These are phyloP conservation scores for Parascotia fuliginaria DNA, from an alignment of 2,888 invertebrate species.

Conservation along the genomic window DNA sequence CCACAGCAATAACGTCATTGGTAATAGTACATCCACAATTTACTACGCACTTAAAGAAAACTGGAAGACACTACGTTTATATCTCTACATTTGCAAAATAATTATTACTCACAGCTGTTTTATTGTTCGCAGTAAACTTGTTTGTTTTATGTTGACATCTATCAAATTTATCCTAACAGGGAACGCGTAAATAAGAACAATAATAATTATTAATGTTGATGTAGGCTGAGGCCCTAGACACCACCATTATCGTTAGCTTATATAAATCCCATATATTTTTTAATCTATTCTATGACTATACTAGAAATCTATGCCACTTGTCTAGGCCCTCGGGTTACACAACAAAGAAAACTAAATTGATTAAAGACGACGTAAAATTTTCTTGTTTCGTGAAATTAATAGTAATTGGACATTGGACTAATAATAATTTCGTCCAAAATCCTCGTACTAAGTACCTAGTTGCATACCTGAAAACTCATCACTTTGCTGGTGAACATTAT, in stretches of 20 bases:
- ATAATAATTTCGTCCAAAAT: too few relatives aligned
- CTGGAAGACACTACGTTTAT: slow-evolving; percentile 16
- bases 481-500: too few relatives aligned
- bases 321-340: too few relatives aligned
- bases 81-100: slow-evolving; percentile 47
- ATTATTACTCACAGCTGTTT: slow-evolving; percentile 51
- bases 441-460: too few relatives aligned
- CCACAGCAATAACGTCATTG: slow-evolving; percentile 46
- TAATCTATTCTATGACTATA: too few relatives aligned
- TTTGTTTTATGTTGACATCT: slow-evolving; percentile 54
- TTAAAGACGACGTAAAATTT: slow-evolving; percentile 13
- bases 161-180: slow-evolving; percentile 38
- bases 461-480: too few relatives aligned
- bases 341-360: slow-evolving; percentile 16
- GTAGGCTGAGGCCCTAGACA: background rate
- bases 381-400: background rate
- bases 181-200: slow-evolving; percentile 21
- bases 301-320: too few relatives aligned
- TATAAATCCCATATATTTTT: too few relatives aligned
- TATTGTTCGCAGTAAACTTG: slow-evolving; percentile 56
- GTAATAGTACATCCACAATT: slow-evolving; percentile 40
- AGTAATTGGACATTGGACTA: too few relatives aligned
- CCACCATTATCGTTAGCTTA: too few relatives aligned
- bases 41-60: slow-evolving; percentile 50
- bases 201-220: slow-evolving; percentile 5